phyloP scores from a whole-genome alignment of 1,140 invertebrate species.

The Diachasma alloeum region DNA sequence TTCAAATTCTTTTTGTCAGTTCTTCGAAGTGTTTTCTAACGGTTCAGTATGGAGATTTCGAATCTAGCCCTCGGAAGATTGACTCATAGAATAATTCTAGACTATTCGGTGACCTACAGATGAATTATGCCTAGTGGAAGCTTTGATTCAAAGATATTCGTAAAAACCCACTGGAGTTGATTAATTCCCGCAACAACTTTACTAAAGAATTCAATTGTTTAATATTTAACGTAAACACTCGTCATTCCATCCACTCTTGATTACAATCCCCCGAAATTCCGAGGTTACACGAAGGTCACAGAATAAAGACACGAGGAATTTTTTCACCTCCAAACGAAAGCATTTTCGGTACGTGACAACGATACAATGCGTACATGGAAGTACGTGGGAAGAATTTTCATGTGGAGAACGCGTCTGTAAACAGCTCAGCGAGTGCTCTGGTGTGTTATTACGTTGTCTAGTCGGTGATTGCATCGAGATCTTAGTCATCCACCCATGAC shows the following conservation, averaged over 20 bases:
- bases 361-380: conserved; percentile 8
- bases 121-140: no score
- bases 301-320: background rate
- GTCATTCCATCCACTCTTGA: background rate
- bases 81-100: no score
- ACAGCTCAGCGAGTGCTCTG: background rate
- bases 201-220: no score
- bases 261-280: background rate
- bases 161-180: no score
- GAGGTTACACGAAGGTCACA: background rate
- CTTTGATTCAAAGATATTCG: no score
- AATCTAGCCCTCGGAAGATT: no score
- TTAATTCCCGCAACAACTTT: no score
- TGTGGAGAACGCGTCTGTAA: conserved; percentile 6
- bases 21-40: no score
- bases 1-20: no score
- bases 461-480: background rate
- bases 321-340: background rate
- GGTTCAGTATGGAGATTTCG: no score
- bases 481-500: background rate
- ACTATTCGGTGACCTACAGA: no score
- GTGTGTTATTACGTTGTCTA: conserved; percentile 10
- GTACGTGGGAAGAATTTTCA: conserved; percentile 19
- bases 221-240: no score
- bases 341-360: conserved; percentile 1